phyloP scores from a whole-genome alignment of 2,113 vertebrate species.

The Entelurus aequoreus region DNA sequence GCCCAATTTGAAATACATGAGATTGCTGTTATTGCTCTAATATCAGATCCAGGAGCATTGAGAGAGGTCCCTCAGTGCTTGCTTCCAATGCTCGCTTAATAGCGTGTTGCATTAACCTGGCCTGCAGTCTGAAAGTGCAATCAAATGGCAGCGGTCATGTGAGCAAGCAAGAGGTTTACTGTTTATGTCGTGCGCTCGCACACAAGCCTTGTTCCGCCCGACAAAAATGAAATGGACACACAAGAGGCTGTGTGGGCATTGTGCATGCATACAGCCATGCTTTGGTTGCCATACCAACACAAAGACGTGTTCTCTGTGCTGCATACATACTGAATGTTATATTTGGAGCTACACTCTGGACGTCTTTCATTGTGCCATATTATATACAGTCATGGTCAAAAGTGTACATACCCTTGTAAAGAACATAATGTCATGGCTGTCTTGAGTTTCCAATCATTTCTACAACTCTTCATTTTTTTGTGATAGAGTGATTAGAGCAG shows the following conservation, averaged over 20 bases:
- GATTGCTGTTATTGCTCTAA: conserved; percentile 2
- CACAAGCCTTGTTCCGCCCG: conserved; percentile 6
- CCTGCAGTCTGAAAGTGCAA: conserved; percentile 10
- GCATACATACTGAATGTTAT: conserved; percentile 17
- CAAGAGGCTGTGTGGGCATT: conserved; percentile 3
- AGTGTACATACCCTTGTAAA: too few species aligned
- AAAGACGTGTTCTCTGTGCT: conserved; percentile 28
- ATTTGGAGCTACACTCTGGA: conserved; percentile 8
- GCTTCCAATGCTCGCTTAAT: conserved; percentile 15
- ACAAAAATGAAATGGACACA: conserved; percentile 1
- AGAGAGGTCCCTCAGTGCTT: neutral
- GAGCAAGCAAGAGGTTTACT: conserved; percentile 32
- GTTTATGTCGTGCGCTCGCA: neutral
- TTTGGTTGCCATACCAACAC: conserved; percentile 55
- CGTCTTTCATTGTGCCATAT: conserved; percentile 16
- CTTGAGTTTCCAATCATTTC: too few species aligned
- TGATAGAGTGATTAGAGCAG: too few species aligned
- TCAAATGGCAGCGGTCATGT: conserved; percentile 41
- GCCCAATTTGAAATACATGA: conserved; percentile 4
- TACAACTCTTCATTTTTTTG: too few species aligned
- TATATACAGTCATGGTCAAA: conserved; percentile 7
- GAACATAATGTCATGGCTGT: too few species aligned
- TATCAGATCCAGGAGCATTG: too few species aligned
- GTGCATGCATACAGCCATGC: conserved; percentile 14
- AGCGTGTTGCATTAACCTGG: conserved; percentile 7